Base-by-base conservation (phyloP, 2,113 vertebrate genomes). In the Uria lomvia region DNA sequence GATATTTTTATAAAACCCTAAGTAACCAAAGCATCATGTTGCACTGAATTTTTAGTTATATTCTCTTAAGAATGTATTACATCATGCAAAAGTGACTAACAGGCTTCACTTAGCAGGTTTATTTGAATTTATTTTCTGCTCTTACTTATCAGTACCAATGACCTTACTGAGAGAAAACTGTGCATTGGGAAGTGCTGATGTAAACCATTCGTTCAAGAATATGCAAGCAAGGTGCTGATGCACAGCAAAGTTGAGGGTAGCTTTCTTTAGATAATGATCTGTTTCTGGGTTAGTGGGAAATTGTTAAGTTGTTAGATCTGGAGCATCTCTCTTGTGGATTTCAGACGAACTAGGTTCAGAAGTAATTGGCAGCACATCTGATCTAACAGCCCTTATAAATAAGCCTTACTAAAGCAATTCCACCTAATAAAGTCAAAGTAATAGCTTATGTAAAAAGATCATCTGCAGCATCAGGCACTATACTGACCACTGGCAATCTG, bases 311-410 rank as follows among this genome's bases (percentile, higher is more conserved):
- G 67, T 80, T 94, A 66, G 53, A 76, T 76, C 62, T 92, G 74
- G 36, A 96, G 36, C 65, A 77, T 73, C 77, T 90, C 91, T 94
- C 67, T n/a, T 50, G 56, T 77, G 79, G 71, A 83, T 94, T 70
- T 93, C 20, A 50, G 38, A 55, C 71, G 22, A 86, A 47, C 55
- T 91, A 66, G 43, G n/a, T 67, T 93, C 73, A 84, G 88, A 92
- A 88, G 88, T 88, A 96, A 82, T 86, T 93, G 86, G 79, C 68
- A 78, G 72, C 59, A 86, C 63, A 73, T 90, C 73, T 95, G 72
- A 78, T 93, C 78, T 78, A 87, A 66, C 66, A 76, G 56, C 21
- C 29, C 38, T 74, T 83, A 55, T 43, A 86, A 87, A 83, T 81
- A 36, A 81, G 18, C 63, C 49, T 77, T 47, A 52, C 36, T 94